Conservation (phyloP, 2,888 invertebrate genomes). For the Leptinotarsa juncta region DNA sequence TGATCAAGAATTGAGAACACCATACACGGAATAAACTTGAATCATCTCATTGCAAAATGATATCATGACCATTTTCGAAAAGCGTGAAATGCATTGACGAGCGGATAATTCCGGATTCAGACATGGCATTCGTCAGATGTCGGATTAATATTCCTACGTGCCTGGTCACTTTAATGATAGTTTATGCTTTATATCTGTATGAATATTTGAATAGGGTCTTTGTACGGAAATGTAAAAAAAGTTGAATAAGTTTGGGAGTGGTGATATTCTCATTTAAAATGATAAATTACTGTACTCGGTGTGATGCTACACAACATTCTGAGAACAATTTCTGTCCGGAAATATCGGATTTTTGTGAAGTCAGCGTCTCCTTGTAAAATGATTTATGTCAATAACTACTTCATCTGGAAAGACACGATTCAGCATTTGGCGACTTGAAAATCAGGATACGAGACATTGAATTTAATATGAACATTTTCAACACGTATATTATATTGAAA, state of each 20-base stretch:
- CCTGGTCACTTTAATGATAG: constrained; percentile 31
- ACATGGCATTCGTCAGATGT: constrained; percentile 28
- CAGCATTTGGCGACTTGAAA: constrained; percentile 7
- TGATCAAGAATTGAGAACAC: no score
- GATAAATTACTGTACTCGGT: constrained; percentile 5
- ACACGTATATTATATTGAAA: no score
- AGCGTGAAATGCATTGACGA: constrained; percentile 19
- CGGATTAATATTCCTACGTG: constrained; percentile 29
- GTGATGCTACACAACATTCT: neutral
- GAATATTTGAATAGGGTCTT: constrained; percentile 24
- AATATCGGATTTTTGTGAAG: constrained; percentile 14
- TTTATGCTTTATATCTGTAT: constrained; percentile 24
- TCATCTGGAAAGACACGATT: constrained; percentile 16
- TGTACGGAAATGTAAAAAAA: constrained; percentile 30
- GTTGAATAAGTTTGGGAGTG: constrained; percentile 20
- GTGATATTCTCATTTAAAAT: constrained; percentile 18
- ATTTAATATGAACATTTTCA: no score
- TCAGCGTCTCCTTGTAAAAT: constrained; percentile 5
- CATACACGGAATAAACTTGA: no score
- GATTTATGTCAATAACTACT: constrained; percentile 8
- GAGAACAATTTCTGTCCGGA: constrained; percentile 4
- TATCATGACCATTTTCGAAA: constrained; percentile 17
- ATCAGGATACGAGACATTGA: neutral
- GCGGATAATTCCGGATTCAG: constrained; percentile 35
- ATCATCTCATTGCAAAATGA: neutral